Percentiles rank a stretch among this genome's conserved stretches.
Evolutionary conservation across 2,888 invertebrate genomes (phyloP).

Genomic region (Lithophane socia): DNA sequence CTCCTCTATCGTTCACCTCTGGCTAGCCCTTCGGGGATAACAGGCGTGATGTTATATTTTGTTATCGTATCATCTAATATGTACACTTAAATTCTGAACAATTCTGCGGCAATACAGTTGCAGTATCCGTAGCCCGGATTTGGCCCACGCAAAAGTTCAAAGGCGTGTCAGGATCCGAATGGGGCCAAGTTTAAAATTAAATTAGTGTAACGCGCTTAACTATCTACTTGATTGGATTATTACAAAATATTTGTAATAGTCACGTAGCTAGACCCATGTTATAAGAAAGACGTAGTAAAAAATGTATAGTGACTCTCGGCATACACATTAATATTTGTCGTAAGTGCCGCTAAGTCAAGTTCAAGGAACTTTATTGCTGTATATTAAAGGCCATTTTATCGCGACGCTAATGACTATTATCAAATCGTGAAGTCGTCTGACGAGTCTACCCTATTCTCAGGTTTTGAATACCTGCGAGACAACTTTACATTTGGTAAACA

Average conservation of each 20-base stretch:
- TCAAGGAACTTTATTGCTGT: conserved; percentile 64
- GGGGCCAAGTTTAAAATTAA: conserved; percentile 37
- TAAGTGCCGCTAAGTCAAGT: conserved; percentile 57
- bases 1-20: too few relatives aligned
- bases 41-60: background rate
- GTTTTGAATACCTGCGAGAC: conserved; percentile 57
- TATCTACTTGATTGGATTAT: conserved; percentile 30
- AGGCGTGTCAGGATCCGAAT: conserved; percentile 27
- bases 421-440: conserved; percentile 58
- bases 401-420: conserved; percentile 50
- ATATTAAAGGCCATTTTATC: conserved; percentile 61
- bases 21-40: background rate
- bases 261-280: conserved; percentile 17
- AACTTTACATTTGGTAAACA: conserved; percentile 54
- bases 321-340: conserved; percentile 53
- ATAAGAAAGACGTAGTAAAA: conserved; percentile 25
- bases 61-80: background rate
- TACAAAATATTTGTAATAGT: conserved; percentile 37
- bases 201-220: conserved; percentile 49
- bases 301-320: conserved; percentile 34
- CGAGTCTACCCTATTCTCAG: conserved; percentile 60
- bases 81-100: background rate
- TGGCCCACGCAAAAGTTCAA: background rate
- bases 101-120: background rate
- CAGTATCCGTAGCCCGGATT: conserved; percentile 4